Percentiles rank a stretch among this genome's conserved stretches.
These are phyloP conservation scores for Amphimallon solstitiale DNA, from an alignment of 2,888 invertebrate genomes.

Conservation along the genomic window DNA sequence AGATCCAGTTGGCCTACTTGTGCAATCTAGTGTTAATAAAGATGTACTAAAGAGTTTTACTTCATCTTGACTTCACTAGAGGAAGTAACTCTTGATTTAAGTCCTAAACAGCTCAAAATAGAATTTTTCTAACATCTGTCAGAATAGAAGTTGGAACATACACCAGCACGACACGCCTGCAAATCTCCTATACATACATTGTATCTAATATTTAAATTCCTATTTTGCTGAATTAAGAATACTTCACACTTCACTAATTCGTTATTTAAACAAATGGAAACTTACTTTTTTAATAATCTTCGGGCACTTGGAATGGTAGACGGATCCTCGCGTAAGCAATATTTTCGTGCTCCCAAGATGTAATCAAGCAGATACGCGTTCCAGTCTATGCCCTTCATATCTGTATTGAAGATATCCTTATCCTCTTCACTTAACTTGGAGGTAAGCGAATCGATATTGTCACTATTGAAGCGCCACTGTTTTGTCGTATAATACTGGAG, in stretches of 20 bases:
- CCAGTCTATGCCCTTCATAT: slow-evolving; percentile 52
- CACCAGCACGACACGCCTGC: no score
- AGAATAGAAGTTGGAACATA: no score
- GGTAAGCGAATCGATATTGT: slow-evolving; percentile 72
- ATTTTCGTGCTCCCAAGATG: slow-evolving; percentile 84
- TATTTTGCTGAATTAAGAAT: no score
- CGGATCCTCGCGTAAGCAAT: slow-evolving; percentile 86
- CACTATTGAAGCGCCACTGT: slow-evolving; percentile 84
- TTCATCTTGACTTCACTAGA: no score
- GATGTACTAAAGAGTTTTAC: no score
- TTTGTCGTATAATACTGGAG: slow-evolving; percentile 91
- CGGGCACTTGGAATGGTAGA: slow-evolving; percentile 79
- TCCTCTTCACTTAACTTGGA: slow-evolving; percentile 72
- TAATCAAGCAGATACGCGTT: slow-evolving; percentile 79
- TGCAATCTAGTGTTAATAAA: no score
- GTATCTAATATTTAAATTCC: neutral
- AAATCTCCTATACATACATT: no score
- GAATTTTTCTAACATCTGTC: no score
- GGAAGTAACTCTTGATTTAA: no score
- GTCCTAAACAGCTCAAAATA: no score
- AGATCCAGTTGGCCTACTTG: no score
- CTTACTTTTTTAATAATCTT: slow-evolving; percentile 70
- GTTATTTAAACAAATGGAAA: slow-evolving; percentile 1
- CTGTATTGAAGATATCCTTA: slow-evolving; percentile 65
- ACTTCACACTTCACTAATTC: no score